Percentiles rank a stretch among this genome's conserved stretches.
Evolutionary conservation across 2,797 vertebrate genomes (phyloP).

Genomic region (Intellagama lesueurii): DNA sequence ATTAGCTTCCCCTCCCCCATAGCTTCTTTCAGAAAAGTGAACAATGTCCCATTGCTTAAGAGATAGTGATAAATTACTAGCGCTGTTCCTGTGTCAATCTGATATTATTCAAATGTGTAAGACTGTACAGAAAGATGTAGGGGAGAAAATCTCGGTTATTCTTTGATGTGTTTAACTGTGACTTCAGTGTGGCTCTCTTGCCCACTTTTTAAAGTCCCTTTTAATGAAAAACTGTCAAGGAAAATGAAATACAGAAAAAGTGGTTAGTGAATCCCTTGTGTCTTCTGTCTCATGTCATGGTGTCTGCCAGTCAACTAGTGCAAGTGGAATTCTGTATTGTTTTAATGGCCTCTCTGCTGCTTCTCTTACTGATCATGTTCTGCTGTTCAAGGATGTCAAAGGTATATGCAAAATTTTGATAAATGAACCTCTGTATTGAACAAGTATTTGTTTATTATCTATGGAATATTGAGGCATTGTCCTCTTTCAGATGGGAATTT

Average conservation of each 20-base stretch:
- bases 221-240: constrained; percentile 47
- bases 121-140: neutral
- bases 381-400: constrained; percentile 19
- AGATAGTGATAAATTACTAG: constrained; percentile 13
- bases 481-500: neutral
- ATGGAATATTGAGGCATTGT: constrained; percentile 4
- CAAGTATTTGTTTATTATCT: neutral
- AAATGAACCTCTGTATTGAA: neutral
- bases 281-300: neutral
- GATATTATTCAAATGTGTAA: constrained; percentile 15
- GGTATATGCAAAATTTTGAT: constrained; percentile 1
- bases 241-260: constrained; percentile 33
- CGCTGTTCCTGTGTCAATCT: constrained; percentile 5
- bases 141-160: neutral
- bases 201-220: neutral
- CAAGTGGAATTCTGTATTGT: neutral
- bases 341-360: constrained; percentile 17
- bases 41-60: neutral
- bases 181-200: constrained; percentile 8
- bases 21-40: neutral
- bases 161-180: constrained; percentile 24
- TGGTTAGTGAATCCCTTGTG: constrained; percentile 10
- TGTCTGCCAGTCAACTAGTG: constrained; percentile 10
- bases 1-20: neutral
- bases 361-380: constrained; percentile 5